These are phyloP conservation scores for Acestrorhynchus altus DNA, from an alignment of 2,797 vertebrate species.

Conservation along the genomic window DNA sequence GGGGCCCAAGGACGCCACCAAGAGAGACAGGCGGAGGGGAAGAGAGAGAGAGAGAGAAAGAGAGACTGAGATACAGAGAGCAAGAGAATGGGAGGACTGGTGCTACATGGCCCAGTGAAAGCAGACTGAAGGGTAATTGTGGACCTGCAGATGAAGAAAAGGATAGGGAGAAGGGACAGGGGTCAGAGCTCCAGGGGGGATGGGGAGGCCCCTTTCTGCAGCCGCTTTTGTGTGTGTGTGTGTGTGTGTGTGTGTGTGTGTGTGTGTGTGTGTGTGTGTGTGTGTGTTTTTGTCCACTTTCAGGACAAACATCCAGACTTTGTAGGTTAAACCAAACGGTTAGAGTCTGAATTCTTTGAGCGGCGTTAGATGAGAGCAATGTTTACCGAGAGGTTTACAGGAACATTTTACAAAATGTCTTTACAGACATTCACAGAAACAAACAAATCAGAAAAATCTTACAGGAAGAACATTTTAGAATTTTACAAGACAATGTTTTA, in stretches of 20 bases:
- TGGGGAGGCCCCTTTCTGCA: slow-evolving; percentile 50
- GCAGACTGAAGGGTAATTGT: slow-evolving; percentile 68
- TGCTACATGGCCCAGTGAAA: slow-evolving; percentile 67
- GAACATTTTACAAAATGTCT: too few relatives aligned
- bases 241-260: slow-evolving; percentile 29
- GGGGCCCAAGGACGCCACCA: slow-evolving; percentile 52
- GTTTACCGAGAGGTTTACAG: too few relatives aligned
- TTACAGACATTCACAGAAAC: too few relatives aligned
- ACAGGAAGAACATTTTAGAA: too few relatives aligned
- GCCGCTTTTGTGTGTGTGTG: slow-evolving; percentile 34
- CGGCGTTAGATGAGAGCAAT: too few relatives aligned
- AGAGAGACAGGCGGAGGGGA: not conserved
- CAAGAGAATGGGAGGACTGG: slow-evolving; percentile 40
- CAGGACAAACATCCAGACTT: not conserved
- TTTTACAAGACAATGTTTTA: too few relatives aligned
- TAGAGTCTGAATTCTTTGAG: too few relatives aligned
- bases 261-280: slow-evolving; percentile 34
- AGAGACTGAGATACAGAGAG: slow-evolving; percentile 28
- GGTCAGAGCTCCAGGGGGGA: slow-evolving; percentile 49
- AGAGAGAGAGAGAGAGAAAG: slow-evolving; percentile 12
- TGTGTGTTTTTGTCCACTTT: not conserved
- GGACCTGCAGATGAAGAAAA: slow-evolving; percentile 70
- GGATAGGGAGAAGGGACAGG: slow-evolving; percentile 55
- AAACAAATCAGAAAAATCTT: too few relatives aligned
- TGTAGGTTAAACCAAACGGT: too few relatives aligned